phyloP scores from a whole-genome alignment of 2,113 vertebrate species.

The Procapra przewalskii region DNA sequence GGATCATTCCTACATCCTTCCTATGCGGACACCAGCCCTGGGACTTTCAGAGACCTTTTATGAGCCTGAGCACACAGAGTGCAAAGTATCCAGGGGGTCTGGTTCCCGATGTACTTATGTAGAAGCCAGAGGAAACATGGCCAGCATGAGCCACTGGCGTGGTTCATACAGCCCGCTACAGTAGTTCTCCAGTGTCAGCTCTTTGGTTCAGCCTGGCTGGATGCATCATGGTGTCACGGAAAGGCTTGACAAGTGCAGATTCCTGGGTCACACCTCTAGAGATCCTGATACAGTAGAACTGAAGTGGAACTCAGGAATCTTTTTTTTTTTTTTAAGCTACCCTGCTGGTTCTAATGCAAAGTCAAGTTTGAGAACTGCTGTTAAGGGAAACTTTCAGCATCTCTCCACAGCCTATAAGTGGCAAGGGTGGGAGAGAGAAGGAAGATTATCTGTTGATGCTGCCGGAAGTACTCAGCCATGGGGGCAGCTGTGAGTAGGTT shows the following conservation, averaged over 20 bases:
- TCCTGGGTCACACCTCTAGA: neutral
- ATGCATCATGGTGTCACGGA: neutral
- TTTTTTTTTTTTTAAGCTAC: neutral
- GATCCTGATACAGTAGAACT: neutral
- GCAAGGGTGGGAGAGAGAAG: neutral
- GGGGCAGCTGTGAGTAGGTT: neutral
- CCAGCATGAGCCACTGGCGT: accelerated
- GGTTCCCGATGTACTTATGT: accelerated
- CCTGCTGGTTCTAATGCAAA: neutral
- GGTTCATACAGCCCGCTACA: neutral
- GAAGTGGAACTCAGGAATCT: neutral
- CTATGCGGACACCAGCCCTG: too few relatives aligned
- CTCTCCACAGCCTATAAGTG: neutral
- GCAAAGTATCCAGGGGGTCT: neutral
- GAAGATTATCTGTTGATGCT: neutral
- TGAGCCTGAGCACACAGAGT: neutral
- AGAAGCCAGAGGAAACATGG: neutral
- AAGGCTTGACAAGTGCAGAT: neutral
- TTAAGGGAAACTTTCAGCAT: neutral
- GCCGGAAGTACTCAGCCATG: neutral
- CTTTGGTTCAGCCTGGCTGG: neutral
- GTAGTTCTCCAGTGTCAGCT: neutral
- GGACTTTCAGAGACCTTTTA: neutral
- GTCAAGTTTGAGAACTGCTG: neutral
- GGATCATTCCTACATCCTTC: neutral